A percentile compares a stretch with the other conserved stretches of the same genome.
phyloP scores from a whole-genome alignment of 2,888 invertebrate species.

The Agonopterix subpropinquella region DNA sequence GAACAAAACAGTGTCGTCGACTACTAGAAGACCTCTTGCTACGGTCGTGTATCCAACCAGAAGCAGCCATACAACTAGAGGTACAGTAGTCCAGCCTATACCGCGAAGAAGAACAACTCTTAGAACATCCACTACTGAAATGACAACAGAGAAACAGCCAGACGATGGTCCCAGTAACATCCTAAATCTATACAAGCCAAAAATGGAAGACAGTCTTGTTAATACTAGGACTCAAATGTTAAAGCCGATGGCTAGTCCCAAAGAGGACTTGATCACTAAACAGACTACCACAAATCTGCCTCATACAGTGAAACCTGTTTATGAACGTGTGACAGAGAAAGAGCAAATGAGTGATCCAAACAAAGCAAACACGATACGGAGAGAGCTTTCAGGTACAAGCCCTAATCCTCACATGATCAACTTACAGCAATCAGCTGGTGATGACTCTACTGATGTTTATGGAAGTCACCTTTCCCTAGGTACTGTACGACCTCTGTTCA shows the following conservation, averaged over 20 bases:
- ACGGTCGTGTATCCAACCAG: constrained; percentile 71
- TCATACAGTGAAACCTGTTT: constrained; percentile 68
- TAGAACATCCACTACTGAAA: constrained; percentile 35
- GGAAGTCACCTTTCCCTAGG: constrained; percentile 79
- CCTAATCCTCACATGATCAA: constrained; percentile 73
- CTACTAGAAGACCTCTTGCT: constrained; percentile 71
- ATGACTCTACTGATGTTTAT: constrained; percentile 82
- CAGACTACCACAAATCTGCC: constrained; percentile 58
- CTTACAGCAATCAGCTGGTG: constrained; percentile 76
- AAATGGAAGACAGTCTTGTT: constrained; percentile 38
- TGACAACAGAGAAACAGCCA: constrained; percentile 40
- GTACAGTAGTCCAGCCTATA: constrained; percentile 80
- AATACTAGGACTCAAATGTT: constrained; percentile 51
- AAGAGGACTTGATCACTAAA: constrained; percentile 55
- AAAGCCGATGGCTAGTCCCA: constrained; percentile 48
- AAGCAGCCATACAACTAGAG: constrained; percentile 72
- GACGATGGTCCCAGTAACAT: constrained; percentile 54
- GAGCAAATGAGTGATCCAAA: constrained; percentile 47
- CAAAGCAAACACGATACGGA: constrained; percentile 76
- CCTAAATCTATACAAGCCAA: constrained; percentile 47
- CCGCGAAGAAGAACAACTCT: constrained; percentile 67
- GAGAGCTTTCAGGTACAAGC: constrained; percentile 77
- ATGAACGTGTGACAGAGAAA: constrained; percentile 65
- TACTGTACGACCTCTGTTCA: constrained; percentile 80
- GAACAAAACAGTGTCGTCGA: constrained; percentile 66